A percentile compares a stretch with the other conserved stretches of the same genome.
Conservation (phyloP, 2,113 vertebrate genomes). For the Ctenomys sociabilis region DNA sequence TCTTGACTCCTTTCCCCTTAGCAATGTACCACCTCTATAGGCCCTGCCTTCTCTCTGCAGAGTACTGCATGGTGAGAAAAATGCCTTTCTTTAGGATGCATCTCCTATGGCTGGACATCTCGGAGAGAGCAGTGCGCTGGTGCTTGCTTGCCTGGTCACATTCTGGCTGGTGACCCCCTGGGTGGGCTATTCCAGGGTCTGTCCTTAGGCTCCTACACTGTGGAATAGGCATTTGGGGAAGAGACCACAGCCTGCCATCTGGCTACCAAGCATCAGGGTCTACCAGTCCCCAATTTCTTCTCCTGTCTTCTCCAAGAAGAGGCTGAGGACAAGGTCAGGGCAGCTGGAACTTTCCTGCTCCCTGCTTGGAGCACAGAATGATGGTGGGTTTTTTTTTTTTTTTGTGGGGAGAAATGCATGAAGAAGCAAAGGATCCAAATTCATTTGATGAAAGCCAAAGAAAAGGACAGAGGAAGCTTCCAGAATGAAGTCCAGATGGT, state of each 20-base stretch:
- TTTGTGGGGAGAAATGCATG: neutral
- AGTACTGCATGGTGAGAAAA: neutral
- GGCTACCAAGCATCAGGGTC: neutral
- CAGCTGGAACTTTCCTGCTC: neutral
- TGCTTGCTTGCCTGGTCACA: fast-evolving
- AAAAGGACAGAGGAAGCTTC: neutral
- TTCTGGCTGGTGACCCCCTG: too few species aligned
- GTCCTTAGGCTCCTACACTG: neutral
- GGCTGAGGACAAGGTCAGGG: neutral
- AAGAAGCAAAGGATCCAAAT: neutral
- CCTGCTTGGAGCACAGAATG: neutral
- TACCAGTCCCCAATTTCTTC: neutral
- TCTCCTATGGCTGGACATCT: neutral
- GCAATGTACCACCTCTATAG: neutral
- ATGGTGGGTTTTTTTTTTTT: neutral
- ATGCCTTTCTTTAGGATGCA: fast-evolving
- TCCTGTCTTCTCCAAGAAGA: neutral
- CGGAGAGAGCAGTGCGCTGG: neutral
- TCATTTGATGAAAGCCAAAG: neutral
- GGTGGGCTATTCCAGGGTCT: fast-evolving
- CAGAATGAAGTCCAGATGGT: slow-evolving; percentile 32
- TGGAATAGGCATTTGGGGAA: too few species aligned
- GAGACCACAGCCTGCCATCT: neutral
- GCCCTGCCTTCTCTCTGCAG: fast-evolving
- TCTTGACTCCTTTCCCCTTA: neutral